Conservation (phyloP, 2,888 invertebrate genomes). For the Elegia similella region DNA sequence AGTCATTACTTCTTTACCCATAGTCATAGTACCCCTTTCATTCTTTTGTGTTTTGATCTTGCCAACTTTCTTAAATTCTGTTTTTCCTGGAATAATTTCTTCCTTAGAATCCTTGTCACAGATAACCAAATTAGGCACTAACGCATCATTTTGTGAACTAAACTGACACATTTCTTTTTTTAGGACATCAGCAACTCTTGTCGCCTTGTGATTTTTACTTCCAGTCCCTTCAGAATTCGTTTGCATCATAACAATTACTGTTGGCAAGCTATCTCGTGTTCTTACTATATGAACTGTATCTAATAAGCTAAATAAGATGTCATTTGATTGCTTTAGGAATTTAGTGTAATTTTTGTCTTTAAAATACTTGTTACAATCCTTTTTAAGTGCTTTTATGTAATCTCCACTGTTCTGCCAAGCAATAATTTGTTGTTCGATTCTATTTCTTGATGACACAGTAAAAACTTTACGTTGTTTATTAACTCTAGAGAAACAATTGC, state of each 20-base stretch:
- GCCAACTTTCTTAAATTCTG: not conserved
- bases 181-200: no score
- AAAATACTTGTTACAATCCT: not conserved
- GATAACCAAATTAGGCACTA: no score
- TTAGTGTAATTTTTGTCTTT: not conserved
- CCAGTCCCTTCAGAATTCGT: not conserved
- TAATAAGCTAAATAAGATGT: not conserved
- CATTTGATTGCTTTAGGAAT: not conserved
- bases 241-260: not conserved
- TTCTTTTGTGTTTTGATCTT: constrained; percentile 1
- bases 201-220: not conserved
- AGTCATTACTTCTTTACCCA: not conserved
- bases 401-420: not conserved
- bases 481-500: no score
- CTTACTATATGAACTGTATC: not conserved
- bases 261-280: not conserved
- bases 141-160: no score
- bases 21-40: constrained; percentile 2
- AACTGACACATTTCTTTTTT: no score
- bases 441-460: not conserved
- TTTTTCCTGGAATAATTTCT: not conserved
- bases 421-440: not conserved
- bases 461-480: no score
- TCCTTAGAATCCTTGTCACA: not conserved
- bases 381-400: not conserved